Percentiles rank a stretch among this genome's conserved stretches.
Evolutionary conservation across 2,888 invertebrate species (phyloP).

Genomic region (Andrena trimmerana): DNA sequence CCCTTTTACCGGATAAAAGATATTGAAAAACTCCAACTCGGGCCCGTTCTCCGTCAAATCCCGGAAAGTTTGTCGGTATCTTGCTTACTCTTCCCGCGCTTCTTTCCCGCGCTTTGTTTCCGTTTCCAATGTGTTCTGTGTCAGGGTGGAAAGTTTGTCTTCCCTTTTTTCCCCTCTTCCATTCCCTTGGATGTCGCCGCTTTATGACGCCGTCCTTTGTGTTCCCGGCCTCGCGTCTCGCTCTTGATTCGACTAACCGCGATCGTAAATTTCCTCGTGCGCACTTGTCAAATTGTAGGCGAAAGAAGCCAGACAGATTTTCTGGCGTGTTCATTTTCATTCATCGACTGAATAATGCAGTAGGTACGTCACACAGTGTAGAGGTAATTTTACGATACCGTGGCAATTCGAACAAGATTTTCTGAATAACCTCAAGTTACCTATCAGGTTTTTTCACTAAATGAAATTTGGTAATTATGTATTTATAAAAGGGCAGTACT

Average conservation of each 20-base stretch:
- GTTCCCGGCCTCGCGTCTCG: no score
- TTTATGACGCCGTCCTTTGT: slow-evolving; percentile 7
- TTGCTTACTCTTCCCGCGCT: slow-evolving; percentile 31
- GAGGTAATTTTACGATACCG: no score
- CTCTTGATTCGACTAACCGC: neutral
- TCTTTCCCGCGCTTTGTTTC: slow-evolving; percentile 46
- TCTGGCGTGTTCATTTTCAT: no score
- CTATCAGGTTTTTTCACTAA: no score
- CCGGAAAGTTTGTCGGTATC: slow-evolving; percentile 35
- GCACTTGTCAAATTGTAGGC: no score
- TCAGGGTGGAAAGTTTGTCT: slow-evolving; percentile 32
- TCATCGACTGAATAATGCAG: no score
- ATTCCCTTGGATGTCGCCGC: neutral
- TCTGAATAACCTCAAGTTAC: no score
- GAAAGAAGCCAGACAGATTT: no score
- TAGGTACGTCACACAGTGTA: no score
- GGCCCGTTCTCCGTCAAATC: slow-evolving; percentile 28
- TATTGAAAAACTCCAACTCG: slow-evolving; percentile 44
- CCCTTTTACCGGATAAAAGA: slow-evolving; percentile 57
- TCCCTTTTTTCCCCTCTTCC: neutral
- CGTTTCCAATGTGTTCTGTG: slow-evolving; percentile 48
- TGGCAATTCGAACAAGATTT: no score
- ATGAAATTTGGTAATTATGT: no score
- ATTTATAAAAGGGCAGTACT: no score
- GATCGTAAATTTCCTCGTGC: neutral